These are phyloP conservation scores for Drosophila sp. DNA, from an alignment of 1,140 invertebrate genomes.

Conservation along the genomic window DNA sequence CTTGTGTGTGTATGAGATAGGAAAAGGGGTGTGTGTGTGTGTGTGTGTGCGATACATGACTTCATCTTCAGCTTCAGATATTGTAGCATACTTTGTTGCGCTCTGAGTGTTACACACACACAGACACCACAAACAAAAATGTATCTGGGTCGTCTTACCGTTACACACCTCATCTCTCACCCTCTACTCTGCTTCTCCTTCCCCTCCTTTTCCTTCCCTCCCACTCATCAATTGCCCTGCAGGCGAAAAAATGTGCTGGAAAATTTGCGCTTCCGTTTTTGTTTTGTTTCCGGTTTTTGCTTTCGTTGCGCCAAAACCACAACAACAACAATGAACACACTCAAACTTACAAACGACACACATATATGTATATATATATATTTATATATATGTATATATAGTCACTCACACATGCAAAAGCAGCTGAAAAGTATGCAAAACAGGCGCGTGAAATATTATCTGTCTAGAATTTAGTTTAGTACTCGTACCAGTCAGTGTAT, in stretches of 20 bases:
- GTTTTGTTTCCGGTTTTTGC: conserved; percentile 82
- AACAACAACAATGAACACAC: conserved; percentile 22
- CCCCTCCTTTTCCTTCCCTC: not conserved
- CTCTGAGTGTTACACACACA: conserved; percentile 11
- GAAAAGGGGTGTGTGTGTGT: not conserved
- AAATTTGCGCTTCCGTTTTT: conserved; percentile 83
- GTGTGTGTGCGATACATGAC: conserved; percentile 38
- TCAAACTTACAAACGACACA: conserved; percentile 26
- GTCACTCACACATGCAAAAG: conserved; percentile 6
- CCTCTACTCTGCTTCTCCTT: no score
- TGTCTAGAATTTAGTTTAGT: conserved; percentile 60
- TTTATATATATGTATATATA: conserved; percentile 18
- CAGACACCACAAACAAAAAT: conserved; percentile 32
- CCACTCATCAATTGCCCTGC: not conserved
- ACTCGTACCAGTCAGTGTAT: conserved; percentile 15
- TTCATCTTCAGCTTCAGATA: conserved; percentile 39
- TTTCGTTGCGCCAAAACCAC: conserved; percentile 52
- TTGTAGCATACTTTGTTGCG: conserved; percentile 50
- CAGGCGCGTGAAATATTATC: conserved; percentile 81
- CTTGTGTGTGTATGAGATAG: conserved; percentile 6
- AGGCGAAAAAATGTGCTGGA: conserved; percentile 77
- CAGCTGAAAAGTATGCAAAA: conserved; percentile 65
- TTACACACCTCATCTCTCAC: not conserved
- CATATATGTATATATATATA: conserved; percentile 17
- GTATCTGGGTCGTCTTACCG: conserved; percentile 35